Evolutionary conservation across 2,888 invertebrate genomes (phyloP).

Genomic region (Bimastos eiseni): DNA sequence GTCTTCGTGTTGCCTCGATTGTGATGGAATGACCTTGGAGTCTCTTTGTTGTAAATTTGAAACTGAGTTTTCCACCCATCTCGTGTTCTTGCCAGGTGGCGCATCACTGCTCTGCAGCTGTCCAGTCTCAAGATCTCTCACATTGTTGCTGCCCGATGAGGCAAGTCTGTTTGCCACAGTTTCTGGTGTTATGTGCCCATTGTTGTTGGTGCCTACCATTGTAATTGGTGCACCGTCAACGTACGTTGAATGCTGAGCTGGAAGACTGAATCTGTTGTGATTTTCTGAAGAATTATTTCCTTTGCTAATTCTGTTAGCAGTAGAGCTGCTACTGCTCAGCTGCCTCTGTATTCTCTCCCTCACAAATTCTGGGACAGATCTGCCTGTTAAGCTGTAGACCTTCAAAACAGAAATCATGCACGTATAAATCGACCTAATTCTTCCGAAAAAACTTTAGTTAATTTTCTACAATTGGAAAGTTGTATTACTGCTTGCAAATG

Average conservation of each 20-base stretch:
- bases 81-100: neutral
- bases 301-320: neutral
- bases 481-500: neutral
- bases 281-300: neutral
- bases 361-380: slow-evolving; percentile 10
- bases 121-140: neutral
- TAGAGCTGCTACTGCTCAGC: neutral
- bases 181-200: neutral
- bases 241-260: neutral
- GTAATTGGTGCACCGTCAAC: neutral
- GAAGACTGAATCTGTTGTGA: neutral
- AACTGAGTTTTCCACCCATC: neutral
- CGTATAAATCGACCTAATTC: neutral
- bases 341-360: neutral
- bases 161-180: neutral
- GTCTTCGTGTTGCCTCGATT: neutral
- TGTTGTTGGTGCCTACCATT: neutral
- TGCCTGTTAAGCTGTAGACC: slow-evolving; percentile 8
- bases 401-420: neutral
- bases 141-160: neutral
- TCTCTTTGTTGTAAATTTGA: neutral
- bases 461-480: neutral
- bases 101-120: neutral
- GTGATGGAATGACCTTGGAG: neutral
- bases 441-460: neutral